phyloP scores from a whole-genome alignment of 2,888 invertebrate genomes.

The Drosophila cognata region DNA sequence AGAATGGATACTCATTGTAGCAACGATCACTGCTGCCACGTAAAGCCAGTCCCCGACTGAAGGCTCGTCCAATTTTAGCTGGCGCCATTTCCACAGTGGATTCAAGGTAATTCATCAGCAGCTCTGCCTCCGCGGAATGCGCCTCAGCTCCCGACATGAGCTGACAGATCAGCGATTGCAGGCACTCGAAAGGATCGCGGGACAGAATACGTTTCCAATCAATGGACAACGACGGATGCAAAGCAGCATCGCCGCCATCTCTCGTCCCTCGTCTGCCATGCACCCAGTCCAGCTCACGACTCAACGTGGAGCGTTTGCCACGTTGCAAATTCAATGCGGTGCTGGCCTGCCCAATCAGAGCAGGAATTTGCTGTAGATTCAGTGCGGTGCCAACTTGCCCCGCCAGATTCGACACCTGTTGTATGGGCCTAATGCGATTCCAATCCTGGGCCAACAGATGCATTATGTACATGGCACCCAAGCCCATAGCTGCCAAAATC shows the following conservation, averaged over 20 bases:
- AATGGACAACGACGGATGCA: slow-evolving; percentile 49
- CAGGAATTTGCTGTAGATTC: slow-evolving; percentile 55
- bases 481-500: slow-evolving; percentile 84
- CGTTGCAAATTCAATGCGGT: slow-evolving; percentile 62
- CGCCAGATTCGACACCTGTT: slow-evolving; percentile 69
- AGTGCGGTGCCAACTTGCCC: slow-evolving; percentile 60
- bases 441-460: slow-evolving; percentile 86
- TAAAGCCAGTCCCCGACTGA: slow-evolving; percentile 79
- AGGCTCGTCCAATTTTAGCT: slow-evolving; percentile 80
- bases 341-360: slow-evolving; percentile 65
- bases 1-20: slow-evolving; percentile 83
- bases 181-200: slow-evolving; percentile 83
- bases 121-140: slow-evolving; percentile 75
- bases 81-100: slow-evolving; percentile 80
- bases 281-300: slow-evolving; percentile 41
- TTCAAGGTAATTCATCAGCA: slow-evolving; percentile 79
- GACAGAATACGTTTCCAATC: slow-evolving; percentile 83
- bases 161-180: slow-evolving; percentile 84
- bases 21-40: slow-evolving; percentile 77
- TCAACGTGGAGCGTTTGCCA: slow-evolving; percentile 66
- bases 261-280: slow-evolving; percentile 24
- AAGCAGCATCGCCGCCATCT: not conserved
- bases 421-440: slow-evolving; percentile 84
- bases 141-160: slow-evolving; percentile 83
- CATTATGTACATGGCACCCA: slow-evolving; percentile 85